Conservation (phyloP, 2,113 vertebrate species). For the Candoia aspera region DNA sequence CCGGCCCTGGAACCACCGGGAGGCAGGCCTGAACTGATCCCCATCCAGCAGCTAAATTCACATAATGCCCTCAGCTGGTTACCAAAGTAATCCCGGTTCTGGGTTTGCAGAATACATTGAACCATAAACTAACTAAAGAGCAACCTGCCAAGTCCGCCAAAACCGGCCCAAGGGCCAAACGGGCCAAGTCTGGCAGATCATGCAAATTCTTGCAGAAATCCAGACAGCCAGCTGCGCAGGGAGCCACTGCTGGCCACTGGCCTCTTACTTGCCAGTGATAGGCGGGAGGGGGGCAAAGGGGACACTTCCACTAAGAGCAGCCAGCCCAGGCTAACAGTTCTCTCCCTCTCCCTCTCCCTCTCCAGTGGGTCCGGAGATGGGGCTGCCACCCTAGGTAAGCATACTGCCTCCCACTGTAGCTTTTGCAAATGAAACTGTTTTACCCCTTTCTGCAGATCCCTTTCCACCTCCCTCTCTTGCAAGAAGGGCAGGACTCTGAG, state of each 20-base stretch:
- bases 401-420: background rate
- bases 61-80: background rate
- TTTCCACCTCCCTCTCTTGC: background rate
- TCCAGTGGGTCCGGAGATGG: constrained; percentile 65
- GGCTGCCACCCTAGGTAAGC: constrained; percentile 71
- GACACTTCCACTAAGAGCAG: background rate
- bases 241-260: too few relatives aligned
- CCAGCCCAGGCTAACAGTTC: constrained; percentile 32
- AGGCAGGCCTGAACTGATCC: background rate
- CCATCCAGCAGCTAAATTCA: background rate
- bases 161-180: background rate
- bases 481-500: background rate
- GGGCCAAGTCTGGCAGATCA: background rate
- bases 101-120: background rate
- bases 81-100: background rate
- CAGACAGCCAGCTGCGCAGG: background rate
- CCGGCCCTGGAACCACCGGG: background rate
- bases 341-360: constrained; percentile 40
- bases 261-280: background rate
- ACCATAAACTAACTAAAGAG: background rate
- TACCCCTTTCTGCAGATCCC: background rate
- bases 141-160: background rate
- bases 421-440: background rate
- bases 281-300: background rate
- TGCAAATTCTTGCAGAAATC: background rate